Evolutionary conservation across 2,888 invertebrate genomes (phyloP).

Genomic region (Andrena praecox): DNA sequence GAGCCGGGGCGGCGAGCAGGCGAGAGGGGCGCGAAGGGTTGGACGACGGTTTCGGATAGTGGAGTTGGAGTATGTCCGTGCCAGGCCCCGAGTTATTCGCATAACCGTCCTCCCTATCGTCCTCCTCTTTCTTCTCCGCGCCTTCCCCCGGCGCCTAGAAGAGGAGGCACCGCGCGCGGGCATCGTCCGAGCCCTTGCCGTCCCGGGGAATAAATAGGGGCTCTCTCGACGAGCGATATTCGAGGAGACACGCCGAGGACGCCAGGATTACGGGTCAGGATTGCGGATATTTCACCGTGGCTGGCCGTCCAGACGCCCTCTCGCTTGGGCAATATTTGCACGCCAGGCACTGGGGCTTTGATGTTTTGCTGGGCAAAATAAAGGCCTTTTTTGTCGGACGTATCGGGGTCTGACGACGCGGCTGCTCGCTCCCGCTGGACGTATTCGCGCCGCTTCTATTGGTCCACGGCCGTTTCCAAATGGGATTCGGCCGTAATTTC

Average conservation of each 20-base stretch:
- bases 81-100: slow-evolving; percentile 76
- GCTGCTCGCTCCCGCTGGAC: neutral
- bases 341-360: slow-evolving; percentile 15
- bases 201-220: neutral
- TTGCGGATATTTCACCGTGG: slow-evolving; percentile 1
- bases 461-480: no score
- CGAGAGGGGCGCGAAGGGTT: slow-evolving; percentile 9
- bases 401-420: neutral
- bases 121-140: slow-evolving; percentile 43
- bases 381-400: neutral
- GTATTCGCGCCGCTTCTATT: neutral
- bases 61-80: slow-evolving; percentile 33
- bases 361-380: slow-evolving; percentile 17
- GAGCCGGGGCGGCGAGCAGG: slow-evolving; percentile 30
- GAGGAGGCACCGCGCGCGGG: neutral
- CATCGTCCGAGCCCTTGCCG: neutral
- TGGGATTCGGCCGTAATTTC: slow-evolving; percentile 5
- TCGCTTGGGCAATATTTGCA: slow-evolving; percentile 13
- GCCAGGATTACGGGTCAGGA: slow-evolving; percentile 20
- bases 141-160: neutral
- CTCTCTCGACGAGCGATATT: neutral
- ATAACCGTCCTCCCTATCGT: slow-evolving; percentile 63
- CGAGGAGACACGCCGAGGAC: neutral
- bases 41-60: slow-evolving; percentile 48
- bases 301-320: slow-evolving; percentile 11